Evolutionary conservation across 2,113 vertebrate species (phyloP).

Genomic region (Pterophyllum scalare): DNA sequence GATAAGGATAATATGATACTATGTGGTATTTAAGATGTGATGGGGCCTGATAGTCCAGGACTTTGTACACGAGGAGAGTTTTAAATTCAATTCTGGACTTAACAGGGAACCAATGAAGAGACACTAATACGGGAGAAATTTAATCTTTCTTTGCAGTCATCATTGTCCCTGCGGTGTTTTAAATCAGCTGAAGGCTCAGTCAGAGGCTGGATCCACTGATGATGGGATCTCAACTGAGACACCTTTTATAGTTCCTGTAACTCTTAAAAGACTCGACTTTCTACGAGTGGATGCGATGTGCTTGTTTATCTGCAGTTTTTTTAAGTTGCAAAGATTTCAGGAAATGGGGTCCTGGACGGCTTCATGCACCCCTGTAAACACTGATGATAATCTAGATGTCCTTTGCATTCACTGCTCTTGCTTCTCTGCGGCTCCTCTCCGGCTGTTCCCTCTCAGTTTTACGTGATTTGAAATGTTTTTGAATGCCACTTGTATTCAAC

Average conservation of each 20-base stretch:
- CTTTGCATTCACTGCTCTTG: slow-evolving; percentile 5
- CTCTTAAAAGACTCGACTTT: not conserved
- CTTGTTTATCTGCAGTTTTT: not conserved
- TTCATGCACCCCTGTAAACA: not conserved
- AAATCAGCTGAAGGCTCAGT: not conserved
- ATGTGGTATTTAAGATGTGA: no score
- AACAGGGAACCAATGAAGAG: no score
- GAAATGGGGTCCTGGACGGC: not conserved
- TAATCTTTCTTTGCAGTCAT: no score
- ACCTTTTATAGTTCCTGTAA: not conserved
- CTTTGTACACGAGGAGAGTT: no score
- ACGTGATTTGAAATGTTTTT: slow-evolving; percentile 70
- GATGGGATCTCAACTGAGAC: not conserved
- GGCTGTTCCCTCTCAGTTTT: slow-evolving; percentile 41
- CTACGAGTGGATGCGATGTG: not conserved
- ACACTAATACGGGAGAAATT: no score
- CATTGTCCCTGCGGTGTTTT: not conserved
- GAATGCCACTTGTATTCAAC: slow-evolving; percentile 75
- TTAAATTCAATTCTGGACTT: no score
- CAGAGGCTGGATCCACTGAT: not conserved
- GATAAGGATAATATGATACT: not conserved
- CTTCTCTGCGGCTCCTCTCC: not conserved
- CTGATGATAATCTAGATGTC: not conserved
- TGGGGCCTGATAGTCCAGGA: no score
- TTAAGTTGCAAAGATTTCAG: not conserved